Conservation (phyloP, 2,888 invertebrate genomes). For the Drosophila mayaguana region DNA sequence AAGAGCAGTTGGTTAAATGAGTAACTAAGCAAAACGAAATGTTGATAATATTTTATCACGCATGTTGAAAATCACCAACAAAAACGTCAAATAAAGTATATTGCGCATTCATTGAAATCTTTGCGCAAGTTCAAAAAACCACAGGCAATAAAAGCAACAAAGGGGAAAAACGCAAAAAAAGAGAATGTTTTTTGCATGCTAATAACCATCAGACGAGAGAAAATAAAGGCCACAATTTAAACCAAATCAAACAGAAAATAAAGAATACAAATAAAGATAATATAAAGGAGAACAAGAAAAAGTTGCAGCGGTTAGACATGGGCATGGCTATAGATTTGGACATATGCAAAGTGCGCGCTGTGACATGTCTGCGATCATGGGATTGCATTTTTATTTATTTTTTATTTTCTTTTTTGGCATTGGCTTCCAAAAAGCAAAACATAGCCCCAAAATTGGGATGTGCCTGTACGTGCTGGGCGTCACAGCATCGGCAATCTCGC, state of each 20-base stretch:
- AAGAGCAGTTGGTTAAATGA: conserved; percentile 1
- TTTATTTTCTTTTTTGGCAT: conserved; percentile 30
- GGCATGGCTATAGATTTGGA: conserved; percentile 20
- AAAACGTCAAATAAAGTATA: conserved; percentile 32
- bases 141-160: conserved; percentile 32
- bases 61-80: conserved; percentile 25
- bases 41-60: conserved; percentile 52
- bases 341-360: conserved; percentile 47
- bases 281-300: conserved; percentile 24
- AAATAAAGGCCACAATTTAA: conserved; percentile 57
- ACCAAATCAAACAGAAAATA: conserved; percentile 63
- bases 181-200: conserved; percentile 37
- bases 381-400: conserved; percentile 62
- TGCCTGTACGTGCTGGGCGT: conserved; percentile 75
- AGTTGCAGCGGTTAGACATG: conserved; percentile 9
- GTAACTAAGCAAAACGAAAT: conserved; percentile 12
- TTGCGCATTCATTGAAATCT: conserved; percentile 55
- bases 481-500: conserved; percentile 56
- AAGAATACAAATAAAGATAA: conserved; percentile 1
- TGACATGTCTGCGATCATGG: conserved; percentile 60
- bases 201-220: conserved; percentile 40
- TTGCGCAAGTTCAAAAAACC: conserved; percentile 60
- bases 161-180: conserved; percentile 14
- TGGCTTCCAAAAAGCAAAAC: conserved; percentile 27
- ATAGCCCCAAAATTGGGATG: conserved; percentile 63